These are phyloP conservation scores for Ellobius talpinus DNA, from an alignment of 2,113 vertebrate genomes.

Conservation along the genomic window DNA sequence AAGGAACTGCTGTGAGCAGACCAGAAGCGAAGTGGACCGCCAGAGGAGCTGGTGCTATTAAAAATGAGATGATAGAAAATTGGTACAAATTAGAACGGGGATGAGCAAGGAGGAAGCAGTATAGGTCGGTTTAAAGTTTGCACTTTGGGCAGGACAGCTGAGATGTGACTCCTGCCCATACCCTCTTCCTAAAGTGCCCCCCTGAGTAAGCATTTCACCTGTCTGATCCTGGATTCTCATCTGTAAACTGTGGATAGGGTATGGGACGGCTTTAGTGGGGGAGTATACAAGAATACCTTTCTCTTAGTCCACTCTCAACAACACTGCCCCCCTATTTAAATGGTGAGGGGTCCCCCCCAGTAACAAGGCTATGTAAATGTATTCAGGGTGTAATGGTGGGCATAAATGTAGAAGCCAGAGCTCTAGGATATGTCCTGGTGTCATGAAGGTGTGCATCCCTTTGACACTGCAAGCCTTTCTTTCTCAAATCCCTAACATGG, in stretches of 20 bases:
- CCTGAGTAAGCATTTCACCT: background rate
- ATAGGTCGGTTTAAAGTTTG: background rate
- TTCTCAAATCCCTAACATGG: background rate
- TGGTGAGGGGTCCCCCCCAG: background rate
- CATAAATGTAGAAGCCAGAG: background rate
- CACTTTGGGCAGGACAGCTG: background rate
- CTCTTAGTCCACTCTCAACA: background rate
- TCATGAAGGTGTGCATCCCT: background rate
- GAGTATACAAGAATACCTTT: background rate
- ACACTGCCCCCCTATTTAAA: background rate
- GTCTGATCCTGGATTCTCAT: background rate
- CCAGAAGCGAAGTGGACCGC: background rate
- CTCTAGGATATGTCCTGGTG: background rate
- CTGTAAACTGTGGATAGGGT: background rate
- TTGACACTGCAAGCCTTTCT: slow-evolving; percentile 12
- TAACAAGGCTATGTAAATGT: background rate
- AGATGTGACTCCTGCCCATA: background rate
- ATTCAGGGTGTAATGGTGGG: background rate
- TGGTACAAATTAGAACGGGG: background rate
- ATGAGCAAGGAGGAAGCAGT: background rate
- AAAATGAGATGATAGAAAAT: background rate
- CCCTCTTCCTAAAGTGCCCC: background rate
- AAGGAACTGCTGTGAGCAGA: background rate
- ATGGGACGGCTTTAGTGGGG: background rate
- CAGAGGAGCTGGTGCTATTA: background rate